A percentile compares a stretch with the other conserved stretches of the same genome.
phyloP scores from a whole-genome alignment of 2,888 invertebrate genomes.

The Phalangium opilio region DNA sequence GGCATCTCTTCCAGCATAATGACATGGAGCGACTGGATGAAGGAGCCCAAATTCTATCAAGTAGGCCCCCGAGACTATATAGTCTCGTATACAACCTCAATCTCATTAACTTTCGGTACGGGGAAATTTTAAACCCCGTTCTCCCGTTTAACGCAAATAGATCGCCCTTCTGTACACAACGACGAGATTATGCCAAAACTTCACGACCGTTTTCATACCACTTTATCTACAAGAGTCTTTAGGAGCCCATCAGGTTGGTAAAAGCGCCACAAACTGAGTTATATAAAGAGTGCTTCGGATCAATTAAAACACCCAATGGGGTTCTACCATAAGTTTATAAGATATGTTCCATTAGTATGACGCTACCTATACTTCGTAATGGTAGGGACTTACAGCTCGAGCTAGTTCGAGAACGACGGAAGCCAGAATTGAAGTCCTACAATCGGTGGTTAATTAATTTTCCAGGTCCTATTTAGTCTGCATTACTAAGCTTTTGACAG shows the following conservation, averaged over 20 bases:
- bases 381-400: too few relatives aligned
- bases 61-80: conserved; percentile 12
- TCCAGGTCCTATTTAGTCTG: too few relatives aligned
- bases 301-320: too few relatives aligned
- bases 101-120: background rate
- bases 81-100: background rate
- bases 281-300: too few relatives aligned
- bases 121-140: background rate
- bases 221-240: conserved; percentile 66
- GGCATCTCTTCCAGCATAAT: conserved; percentile 1
- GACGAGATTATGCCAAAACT: conserved; percentile 59
- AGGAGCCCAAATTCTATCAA: conserved; percentile 25
- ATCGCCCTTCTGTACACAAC: conserved; percentile 30
- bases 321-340: too few relatives aligned
- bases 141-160: conserved; percentile 4
- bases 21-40: conserved; percentile 25
- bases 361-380: too few relatives aligned
- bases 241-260: conserved; percentile 53
- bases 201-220: conserved; percentile 70
- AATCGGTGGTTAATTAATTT: too few relatives aligned
- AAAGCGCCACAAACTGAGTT: too few relatives aligned
- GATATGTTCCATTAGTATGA: too few relatives aligned
- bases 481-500: too few relatives aligned
- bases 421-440: too few relatives aligned
- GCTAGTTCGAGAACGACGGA: too few relatives aligned